Evolutionary conservation across 2,797 vertebrate species (phyloP), one percentile per base, ranked within the genome.

Genomic region (Sus cebifrons): DNA sequence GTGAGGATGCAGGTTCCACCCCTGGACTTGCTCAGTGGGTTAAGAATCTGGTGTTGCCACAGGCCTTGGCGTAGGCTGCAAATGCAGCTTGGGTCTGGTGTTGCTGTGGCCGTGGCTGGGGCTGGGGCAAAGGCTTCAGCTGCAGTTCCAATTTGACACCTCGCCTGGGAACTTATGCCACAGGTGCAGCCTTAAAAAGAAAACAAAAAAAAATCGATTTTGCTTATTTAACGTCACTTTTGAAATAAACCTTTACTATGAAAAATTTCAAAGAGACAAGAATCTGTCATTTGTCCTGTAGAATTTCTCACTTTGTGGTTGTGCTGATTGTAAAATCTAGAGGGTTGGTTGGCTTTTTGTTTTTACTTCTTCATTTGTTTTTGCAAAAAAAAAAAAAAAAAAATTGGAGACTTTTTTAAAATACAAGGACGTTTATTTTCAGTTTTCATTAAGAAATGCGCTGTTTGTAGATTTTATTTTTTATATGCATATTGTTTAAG

Each of bases 351-450:
- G 54, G 40, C 84, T 87, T 40, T 27, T 49, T 64, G 10, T 52
- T 77, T 89, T 54, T 54, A 40, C 13, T 71, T 88, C 60, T n/a
- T 84, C 18, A 8, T 64, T 75, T 65, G 67, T 49, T 93, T 79
- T 49, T 93, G 13, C 81, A 94, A 86, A n/a, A 49, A 10, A 49
- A 49, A 49, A 36, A 36, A 36, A 49, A 49, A 49, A 49, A 49
- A 49, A 7, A 1, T 10, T 67, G 23, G n/a, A 40, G 44, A 79
- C 75, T 64, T 68, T 65, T 62, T 74, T 44, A 20, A 98, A 98
- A 98, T 98, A 98, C 98, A 98, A 98, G 98, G 98, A 98, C 98
- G 98, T 88, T 82, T 98, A 98, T 98, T 98, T 98, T 98, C 98
- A 97, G 90, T 96, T 98, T 98, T 98, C 98, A 98, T 97, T 98